A percentile compares a stretch with the other conserved stretches of the same genome.
Evolutionary conservation across 1,140 invertebrate genomes (phyloP).

Genomic region (Drosophila sproati): DNA sequence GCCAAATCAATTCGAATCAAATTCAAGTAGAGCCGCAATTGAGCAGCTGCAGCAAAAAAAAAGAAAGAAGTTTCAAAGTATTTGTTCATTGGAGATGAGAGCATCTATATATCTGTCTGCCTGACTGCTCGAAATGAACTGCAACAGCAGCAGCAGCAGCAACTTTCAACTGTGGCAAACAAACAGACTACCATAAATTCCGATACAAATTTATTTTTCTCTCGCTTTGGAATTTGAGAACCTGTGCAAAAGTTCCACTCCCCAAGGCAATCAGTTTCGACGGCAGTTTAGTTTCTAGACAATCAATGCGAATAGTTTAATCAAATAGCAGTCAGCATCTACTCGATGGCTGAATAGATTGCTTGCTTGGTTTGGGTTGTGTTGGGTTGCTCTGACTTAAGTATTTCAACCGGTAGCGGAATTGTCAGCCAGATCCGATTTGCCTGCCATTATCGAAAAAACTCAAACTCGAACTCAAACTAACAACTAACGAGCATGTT

Average conservation of each 20-base stretch:
- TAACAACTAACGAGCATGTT: slow-evolving; percentile 51
- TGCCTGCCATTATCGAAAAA: slow-evolving; percentile 36
- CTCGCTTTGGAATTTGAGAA: slow-evolving; percentile 25
- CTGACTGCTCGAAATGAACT: slow-evolving; percentile 39
- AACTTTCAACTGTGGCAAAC: slow-evolving; percentile 40
- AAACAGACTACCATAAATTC: slow-evolving; percentile 47
- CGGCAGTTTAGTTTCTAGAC: slow-evolving; percentile 57
- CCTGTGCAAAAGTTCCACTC: slow-evolving; percentile 24
- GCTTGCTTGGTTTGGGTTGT: not conserved
- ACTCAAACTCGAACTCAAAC: slow-evolving; percentile 1
- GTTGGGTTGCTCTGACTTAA: not conserved
- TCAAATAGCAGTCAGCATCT: slow-evolving; percentile 32
- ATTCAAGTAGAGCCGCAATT: slow-evolving; percentile 19
- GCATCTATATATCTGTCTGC: slow-evolving; percentile 36
- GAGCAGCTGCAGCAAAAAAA: not conserved
- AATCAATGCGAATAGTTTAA: slow-evolving; percentile 64
- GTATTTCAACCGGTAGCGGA: slow-evolving; percentile 36
- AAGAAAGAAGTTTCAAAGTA: slow-evolving; percentile 15
- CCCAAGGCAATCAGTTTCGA: slow-evolving; percentile 59
- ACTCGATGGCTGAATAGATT: not conserved
- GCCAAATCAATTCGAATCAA: slow-evolving; percentile 45
- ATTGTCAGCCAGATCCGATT: slow-evolving; percentile 33
- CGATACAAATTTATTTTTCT: slow-evolving; percentile 49
- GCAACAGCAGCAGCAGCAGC: not conserved
- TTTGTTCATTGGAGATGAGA: slow-evolving; percentile 43